Evolutionary conservation across 2,888 invertebrate genomes (phyloP), one percentile per base, ranked within the genome.

Genomic region (Zhengitettix transpicula): DNA sequence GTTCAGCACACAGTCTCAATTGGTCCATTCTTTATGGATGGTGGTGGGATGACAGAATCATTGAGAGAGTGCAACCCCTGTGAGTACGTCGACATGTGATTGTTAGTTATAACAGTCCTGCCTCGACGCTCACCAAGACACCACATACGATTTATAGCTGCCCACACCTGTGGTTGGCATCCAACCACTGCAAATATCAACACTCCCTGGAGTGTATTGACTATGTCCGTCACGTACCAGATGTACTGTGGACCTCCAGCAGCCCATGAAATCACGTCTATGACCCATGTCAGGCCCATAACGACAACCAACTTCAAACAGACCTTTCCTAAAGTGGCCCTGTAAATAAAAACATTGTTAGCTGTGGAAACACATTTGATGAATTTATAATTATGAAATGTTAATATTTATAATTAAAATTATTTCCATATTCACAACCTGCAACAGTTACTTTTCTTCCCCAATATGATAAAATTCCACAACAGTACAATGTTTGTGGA

Each of bases 161-260:
- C 78, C 77, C 85, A 78, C 68, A 82, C 81, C 77, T 90, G 90
- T 61, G 89, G 90, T 77, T 90, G 90, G 72, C 89, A 89, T 57
- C 89, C 91, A 66, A 90, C 89, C 65, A 91, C 90, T 69, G 88
- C 82, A 74, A 91, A 92, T 69, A 91, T 91, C 72, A 90, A 84
- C 59, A 91, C 86, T 65, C 92, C 92, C 73, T 91, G 91, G 67
- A 89, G 78, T 65, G 88, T 87, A 75, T 91, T 92, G 68, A 91
- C 81, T 69, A 90, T 73, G 74, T 92, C 91, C 58, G 89, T 87
- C 65, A 87, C 77, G 74, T 88, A 87, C 89, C 91, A 91, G 67
- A 86, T 75, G 71, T 84, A 85, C 67, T 84, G 78, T 0, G 89
- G 89, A 9, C 89, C 89, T 65, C 89, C 89, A 63, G 84, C 83